Evolutionary conservation across 2,113 vertebrate genomes (phyloP).

Genomic region (Geococcyx californianus): DNA sequence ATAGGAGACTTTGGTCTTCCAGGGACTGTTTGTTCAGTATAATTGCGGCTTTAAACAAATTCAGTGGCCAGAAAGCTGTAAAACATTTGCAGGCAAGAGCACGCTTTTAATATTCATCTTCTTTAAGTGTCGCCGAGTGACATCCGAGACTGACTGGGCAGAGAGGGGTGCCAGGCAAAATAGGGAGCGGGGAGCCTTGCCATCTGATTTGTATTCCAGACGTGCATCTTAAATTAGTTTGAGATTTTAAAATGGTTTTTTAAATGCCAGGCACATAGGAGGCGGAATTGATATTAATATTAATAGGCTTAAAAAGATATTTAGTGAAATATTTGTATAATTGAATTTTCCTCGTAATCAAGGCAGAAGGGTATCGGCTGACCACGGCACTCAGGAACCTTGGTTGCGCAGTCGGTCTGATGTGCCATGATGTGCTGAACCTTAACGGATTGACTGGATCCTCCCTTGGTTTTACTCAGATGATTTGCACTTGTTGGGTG

Average conservation of each 20-base stretch:
- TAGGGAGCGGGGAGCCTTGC: constrained; percentile 5
- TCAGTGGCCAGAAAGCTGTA: constrained; percentile 35
- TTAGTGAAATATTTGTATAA: constrained; percentile 80
- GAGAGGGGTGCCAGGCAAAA: constrained; percentile 65
- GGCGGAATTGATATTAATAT: constrained; percentile 77
- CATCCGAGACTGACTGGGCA: constrained; percentile 56
- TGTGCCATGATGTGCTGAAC: fast-evolving
- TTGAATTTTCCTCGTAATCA: constrained; percentile 73
- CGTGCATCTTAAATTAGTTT: constrained; percentile 73
- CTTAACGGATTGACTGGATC: too few relatives aligned
- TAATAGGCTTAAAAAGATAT: constrained; percentile 76
- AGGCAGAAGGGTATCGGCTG: constrained; percentile 18
- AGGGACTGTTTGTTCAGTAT: constrained; percentile 51
- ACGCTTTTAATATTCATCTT: constrained; percentile 75
- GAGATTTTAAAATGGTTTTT: constrained; percentile 74
- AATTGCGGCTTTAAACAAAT: constrained; percentile 58
- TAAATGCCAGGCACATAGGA: constrained; percentile 76
- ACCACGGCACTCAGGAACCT: neutral
- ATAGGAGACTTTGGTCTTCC: constrained; percentile 2
- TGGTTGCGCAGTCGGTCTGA: fast-evolving
- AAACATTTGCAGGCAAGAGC: constrained; percentile 54
- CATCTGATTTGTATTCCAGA: constrained; percentile 71
- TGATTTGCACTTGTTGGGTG: fast-evolving
- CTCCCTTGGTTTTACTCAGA: neutral
- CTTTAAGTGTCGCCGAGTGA: constrained; percentile 56